Percentiles rank a stretch among this genome's conserved stretches.
Conservation (phyloP, 1,140 invertebrate genomes). For the Sitobion miscanthi region DNA sequence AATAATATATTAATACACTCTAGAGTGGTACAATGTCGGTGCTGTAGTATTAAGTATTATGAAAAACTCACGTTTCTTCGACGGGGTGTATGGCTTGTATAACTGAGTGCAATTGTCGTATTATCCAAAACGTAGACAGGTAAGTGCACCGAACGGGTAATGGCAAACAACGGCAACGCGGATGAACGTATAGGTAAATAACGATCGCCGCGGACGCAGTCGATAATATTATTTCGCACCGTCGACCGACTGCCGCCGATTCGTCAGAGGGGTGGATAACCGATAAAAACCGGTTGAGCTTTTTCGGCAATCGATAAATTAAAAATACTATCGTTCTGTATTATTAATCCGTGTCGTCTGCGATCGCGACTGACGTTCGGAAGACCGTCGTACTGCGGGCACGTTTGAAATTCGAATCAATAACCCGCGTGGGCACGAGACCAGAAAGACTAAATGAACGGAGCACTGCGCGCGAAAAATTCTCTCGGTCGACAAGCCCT, state of each 20-base stretch:
- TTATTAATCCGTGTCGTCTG: neutral
- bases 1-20: neutral
- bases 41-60: neutral
- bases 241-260: neutral
- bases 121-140: neutral
- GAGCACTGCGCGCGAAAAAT: neutral
- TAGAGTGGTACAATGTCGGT: neutral
- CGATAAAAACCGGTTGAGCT: neutral
- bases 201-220: neutral
- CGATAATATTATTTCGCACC: neutral
- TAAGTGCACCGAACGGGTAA: neutral
- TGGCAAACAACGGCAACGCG: neutral
- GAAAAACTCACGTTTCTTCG: conserved; percentile 14
- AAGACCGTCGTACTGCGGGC: neutral
- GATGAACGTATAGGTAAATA: neutral
- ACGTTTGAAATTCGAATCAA: neutral
- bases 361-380: neutral
- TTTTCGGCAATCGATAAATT: neutral
- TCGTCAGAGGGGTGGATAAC: neutral
- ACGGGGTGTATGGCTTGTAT: neutral
- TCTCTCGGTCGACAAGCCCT: neutral
- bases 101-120: neutral
- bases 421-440: conserved; percentile 7
- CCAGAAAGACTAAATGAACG: neutral
- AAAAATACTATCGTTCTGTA: neutral